These are phyloP conservation scores for Cotesia chilonis DNA, from an alignment of 1,140 invertebrate species.

Conservation along the genomic window DNA sequence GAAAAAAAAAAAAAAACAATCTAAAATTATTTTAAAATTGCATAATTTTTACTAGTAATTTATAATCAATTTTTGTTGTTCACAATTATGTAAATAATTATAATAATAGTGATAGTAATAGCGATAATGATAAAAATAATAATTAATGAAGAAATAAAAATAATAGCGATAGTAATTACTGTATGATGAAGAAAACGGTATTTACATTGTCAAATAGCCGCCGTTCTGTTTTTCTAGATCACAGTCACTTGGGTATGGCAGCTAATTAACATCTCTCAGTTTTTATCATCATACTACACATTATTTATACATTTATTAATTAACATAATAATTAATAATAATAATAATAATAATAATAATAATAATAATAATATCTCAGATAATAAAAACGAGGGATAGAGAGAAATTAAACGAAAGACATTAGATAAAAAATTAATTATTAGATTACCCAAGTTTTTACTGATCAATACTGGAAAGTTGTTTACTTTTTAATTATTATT, in stretches of 20 bases:
- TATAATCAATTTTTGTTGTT: constrained; percentile 37
- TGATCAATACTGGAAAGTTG: constrained; percentile 57
- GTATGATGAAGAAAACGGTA: constrained; percentile 49
- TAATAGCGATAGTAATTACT: constrained; percentile 39
- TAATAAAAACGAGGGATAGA: constrained; percentile 30
- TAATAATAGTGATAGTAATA: constrained; percentile 11
- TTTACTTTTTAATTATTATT: constrained; percentile 44
- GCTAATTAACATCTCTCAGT: constrained; percentile 47
- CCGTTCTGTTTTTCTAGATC: constrained; percentile 57
- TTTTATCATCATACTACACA: constrained; percentile 48
- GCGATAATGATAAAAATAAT: constrained; percentile 3
- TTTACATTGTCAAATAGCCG: constrained; percentile 46
- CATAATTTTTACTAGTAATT: constrained; percentile 27
- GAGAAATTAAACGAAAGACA: constrained; percentile 25
- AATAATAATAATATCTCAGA: constrained; percentile 16
- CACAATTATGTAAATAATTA: constrained; percentile 32
- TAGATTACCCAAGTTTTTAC: constrained; percentile 41
- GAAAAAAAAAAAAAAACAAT: constrained; percentile 40
- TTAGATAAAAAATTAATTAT: constrained; percentile 22
- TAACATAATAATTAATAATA: constrained; percentile 20
- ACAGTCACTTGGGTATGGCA: constrained; percentile 56
- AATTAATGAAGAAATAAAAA: constrained; percentile 32
- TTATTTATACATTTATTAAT: constrained; percentile 18
- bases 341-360: constrained; percentile 18
- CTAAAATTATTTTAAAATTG: constrained; percentile 35